Evolutionary conservation across 1,140 invertebrate species (phyloP).

Genomic region (Bactericera cockerelli): DNA sequence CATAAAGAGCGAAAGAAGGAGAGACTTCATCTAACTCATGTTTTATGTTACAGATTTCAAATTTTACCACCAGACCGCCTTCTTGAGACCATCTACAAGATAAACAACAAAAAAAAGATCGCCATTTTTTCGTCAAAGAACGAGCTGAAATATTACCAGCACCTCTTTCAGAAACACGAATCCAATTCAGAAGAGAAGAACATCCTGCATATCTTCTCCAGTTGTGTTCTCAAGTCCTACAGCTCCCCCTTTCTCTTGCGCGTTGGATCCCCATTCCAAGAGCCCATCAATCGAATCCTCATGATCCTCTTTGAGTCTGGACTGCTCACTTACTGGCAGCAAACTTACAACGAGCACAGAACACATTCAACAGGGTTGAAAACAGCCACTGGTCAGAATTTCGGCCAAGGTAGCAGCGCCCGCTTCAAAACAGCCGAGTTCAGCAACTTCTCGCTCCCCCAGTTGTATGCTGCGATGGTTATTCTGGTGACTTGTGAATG

Average conservation of each 20-base stretch:
- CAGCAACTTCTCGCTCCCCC: constrained; percentile 10
- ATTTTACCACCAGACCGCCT: constrained; percentile 21
- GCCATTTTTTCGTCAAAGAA: constrained; percentile 21
- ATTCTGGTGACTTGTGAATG: not conserved
- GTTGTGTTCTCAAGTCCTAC: constrained; percentile 19
- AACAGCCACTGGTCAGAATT: not conserved
- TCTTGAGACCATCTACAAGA: constrained; percentile 15
- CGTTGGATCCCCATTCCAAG: constrained; percentile 18
- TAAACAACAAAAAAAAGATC: constrained; percentile 16
- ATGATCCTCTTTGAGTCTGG: constrained; percentile 20
- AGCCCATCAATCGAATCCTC: constrained; percentile 18
- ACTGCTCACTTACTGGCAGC: constrained; percentile 18
- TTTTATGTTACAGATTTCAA: constrained; percentile 9
- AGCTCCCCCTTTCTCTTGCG: constrained; percentile 20
- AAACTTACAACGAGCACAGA: not conserved
- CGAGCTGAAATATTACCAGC: constrained; percentile 16
- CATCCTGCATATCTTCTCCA: constrained; percentile 17
- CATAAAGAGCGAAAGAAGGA: too few species aligned
- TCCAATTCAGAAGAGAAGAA: not conserved
- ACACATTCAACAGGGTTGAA: not conserved
- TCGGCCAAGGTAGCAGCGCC: not conserved
- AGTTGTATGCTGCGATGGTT: constrained; percentile 15
- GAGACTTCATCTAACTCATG: too few species aligned
- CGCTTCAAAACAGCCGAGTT: constrained; percentile 7
- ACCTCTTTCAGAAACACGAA: not conserved